phyloP scores from a whole-genome alignment of 2,888 invertebrate genomes.

The Hydroisotoma schaefferi region DNA sequence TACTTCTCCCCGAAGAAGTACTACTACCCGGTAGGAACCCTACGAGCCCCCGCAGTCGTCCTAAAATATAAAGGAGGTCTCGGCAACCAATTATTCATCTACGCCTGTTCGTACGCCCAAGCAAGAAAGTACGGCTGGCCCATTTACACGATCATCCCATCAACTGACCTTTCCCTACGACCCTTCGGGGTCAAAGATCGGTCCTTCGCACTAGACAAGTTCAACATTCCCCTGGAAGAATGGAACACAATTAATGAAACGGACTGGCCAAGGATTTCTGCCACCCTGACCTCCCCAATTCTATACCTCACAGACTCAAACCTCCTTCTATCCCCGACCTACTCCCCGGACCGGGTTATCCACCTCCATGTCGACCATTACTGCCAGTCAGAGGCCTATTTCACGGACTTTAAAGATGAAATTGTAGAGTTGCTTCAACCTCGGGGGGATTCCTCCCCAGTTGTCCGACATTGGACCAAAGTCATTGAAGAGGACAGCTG shows the following conservation, averaged over 20 bases:
- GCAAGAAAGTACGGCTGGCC: neutral
- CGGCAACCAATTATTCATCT: slow-evolving; percentile 3
- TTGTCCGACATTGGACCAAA: neutral
- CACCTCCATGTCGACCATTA: neutral
- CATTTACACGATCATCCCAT: neutral
- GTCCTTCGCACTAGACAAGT: slow-evolving; percentile 18
- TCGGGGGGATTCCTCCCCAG: neutral
- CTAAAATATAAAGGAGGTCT: slow-evolving; percentile 13
- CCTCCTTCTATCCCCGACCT: neutral
- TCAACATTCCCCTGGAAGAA: slow-evolving; percentile 11
- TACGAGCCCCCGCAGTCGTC: neutral
- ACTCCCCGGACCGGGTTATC: neutral
- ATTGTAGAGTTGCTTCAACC: slow-evolving; percentile 7
- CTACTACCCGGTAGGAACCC: too few relatives aligned
- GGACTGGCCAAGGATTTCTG: neutral
- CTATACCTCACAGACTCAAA: neutral
- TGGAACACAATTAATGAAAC: neutral
- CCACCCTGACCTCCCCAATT: neutral
- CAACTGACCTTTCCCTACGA: neutral
- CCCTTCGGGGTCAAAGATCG: neutral
- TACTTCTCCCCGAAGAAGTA: too few relatives aligned
- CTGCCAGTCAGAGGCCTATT: slow-evolving; percentile 20
- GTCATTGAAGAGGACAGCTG: neutral
- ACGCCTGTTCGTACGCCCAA: neutral
- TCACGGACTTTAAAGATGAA: slow-evolving; percentile 1